Evolutionary conservation across 1,140 invertebrate species (phyloP).

Genomic region (Pararge aegeria): DNA sequence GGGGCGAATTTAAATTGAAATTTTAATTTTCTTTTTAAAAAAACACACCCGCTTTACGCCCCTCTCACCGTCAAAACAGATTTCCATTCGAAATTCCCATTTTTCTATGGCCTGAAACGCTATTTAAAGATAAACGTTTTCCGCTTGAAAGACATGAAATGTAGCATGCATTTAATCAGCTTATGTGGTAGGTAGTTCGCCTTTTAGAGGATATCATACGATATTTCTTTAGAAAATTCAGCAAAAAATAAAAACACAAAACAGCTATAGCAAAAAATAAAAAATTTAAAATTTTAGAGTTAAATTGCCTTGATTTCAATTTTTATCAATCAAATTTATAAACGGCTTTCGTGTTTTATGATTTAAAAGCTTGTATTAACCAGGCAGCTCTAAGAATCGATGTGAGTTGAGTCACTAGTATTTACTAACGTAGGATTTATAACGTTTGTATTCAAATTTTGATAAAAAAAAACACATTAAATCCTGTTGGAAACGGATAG

Average conservation of each 20-base stretch:
- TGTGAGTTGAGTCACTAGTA: too few relatives aligned
- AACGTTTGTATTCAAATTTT: too few relatives aligned
- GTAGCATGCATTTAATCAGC: conserved; percentile 24
- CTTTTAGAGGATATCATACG: neutral
- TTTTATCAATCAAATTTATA: too few relatives aligned
- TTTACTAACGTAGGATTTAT: too few relatives aligned
- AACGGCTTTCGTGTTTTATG: too few relatives aligned
- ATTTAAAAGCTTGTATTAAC: too few relatives aligned
- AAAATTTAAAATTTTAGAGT: too few relatives aligned
- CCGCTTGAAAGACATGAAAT: conserved; percentile 27
- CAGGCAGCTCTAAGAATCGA: too few relatives aligned
- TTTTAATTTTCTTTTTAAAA: conserved; percentile 65
- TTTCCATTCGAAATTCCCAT: conserved; percentile 66
- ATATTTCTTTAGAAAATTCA: neutral
- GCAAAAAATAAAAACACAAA: too few relatives aligned
- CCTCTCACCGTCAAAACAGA: conserved; percentile 41
- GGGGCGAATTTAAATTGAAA: conserved; percentile 71
- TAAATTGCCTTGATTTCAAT: too few relatives aligned
- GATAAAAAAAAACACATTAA: too few relatives aligned
- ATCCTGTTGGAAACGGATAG: neutral
- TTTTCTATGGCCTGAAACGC: conserved; percentile 42
- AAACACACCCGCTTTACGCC: conserved; percentile 48
- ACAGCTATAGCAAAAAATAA: too few relatives aligned
- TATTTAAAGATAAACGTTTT: conserved; percentile 31
- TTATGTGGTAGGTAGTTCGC: conserved; percentile 8